phyloP scores from a whole-genome alignment of 2,888 invertebrate genomes.

The Dromius quadrimaculatus region DNA sequence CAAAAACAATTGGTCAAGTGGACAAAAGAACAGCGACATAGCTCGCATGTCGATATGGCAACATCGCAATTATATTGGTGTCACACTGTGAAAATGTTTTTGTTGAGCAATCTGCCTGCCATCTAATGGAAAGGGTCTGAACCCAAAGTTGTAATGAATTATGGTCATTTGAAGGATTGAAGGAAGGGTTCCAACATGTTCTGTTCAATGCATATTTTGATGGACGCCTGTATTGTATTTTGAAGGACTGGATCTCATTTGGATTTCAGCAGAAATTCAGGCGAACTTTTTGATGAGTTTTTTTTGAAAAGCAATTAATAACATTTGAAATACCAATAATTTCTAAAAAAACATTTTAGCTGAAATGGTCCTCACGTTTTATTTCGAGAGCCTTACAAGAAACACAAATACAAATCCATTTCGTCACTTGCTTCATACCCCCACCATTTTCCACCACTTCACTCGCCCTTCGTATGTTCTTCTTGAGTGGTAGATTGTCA shows the following conservation, averaged over 20 bases:
- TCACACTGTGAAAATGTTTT: slow-evolving; percentile 22
- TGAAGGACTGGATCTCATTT: no score
- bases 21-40: slow-evolving; percentile 41
- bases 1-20: slow-evolving; percentile 25
- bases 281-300: no score
- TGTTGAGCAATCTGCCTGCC: not conserved
- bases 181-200: slow-evolving; percentile 1
- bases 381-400: slow-evolving; percentile 15
- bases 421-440: slow-evolving; percentile 6
- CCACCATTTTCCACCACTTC: slow-evolving; percentile 12
- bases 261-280: no score
- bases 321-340: no score
- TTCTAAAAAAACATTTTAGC: slow-evolving; percentile 16
- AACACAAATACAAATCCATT: slow-evolving; percentile 40
- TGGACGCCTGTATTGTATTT: no score
- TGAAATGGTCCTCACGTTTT: slow-evolving; percentile 26
- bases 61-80: slow-evolving; percentile 24
- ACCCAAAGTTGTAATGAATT: slow-evolving; percentile 39
- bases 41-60: slow-evolving; percentile 23
- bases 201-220: no score
- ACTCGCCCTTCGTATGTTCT: slow-evolving; percentile 32
- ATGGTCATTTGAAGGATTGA: slow-evolving; percentile 27
- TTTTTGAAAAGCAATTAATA: no score
- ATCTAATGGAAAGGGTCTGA: slow-evolving; percentile 15
- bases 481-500: slow-evolving; percentile 22